Conservation (phyloP, 2,113 vertebrate genomes). For the Saimiri boliviensis region DNA sequence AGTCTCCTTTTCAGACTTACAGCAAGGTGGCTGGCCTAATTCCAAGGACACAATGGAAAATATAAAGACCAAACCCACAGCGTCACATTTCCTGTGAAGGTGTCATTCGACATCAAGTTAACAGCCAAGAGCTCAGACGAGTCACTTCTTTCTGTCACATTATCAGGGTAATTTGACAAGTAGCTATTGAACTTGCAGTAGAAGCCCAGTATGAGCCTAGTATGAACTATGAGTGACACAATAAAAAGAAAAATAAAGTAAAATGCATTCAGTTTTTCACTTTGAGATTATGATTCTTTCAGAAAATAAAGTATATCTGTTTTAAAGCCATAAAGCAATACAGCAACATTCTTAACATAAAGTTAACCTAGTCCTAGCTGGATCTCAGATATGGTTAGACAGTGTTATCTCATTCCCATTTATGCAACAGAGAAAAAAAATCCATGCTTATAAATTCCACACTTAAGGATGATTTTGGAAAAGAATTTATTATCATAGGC, state of each 20-base stretch:
- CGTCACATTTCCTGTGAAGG: not conserved
- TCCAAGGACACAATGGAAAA: not conserved
- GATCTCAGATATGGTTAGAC: not conserved
- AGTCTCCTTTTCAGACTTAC: not conserved
- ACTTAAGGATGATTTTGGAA: conserved; percentile 7
- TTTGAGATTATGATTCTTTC: not conserved
- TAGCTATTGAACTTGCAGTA: not conserved
- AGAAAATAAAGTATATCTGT: not conserved
- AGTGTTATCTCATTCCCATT: not conserved
- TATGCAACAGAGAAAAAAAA: not conserved
- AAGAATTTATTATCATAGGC: not conserved
- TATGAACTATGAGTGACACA: not conserved
- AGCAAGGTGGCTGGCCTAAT: not conserved
- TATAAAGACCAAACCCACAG: not conserved
- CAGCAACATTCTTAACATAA: not conserved
- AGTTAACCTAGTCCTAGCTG: not conserved
- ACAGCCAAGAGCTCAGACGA: not conserved
- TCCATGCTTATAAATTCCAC: not conserved
- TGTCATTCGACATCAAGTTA: not conserved
- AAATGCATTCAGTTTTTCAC: not conserved
- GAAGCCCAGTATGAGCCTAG: not conserved
- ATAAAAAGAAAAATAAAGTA: not conserved
- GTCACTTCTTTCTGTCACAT: not conserved
- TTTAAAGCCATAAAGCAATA: not conserved
- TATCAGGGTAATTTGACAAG: not conserved